Base-by-base conservation (phyloP, 2,888 invertebrate genomes). In the Ferrisia virgata region DNA sequence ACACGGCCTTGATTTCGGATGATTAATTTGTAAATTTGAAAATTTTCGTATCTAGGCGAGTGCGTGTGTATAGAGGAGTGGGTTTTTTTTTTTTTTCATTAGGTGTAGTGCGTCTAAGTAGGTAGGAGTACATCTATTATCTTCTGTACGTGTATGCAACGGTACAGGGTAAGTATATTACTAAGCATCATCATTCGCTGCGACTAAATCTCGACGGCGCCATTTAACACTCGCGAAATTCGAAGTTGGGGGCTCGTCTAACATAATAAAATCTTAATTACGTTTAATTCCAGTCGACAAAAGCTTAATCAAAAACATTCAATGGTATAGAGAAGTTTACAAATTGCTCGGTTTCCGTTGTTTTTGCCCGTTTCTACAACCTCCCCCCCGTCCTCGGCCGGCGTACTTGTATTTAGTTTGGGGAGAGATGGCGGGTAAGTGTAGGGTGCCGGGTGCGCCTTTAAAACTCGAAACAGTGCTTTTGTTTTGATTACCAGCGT, bases 251-350 rank as follows among this genome's bases (percentile, higher is more conserved):
- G 64, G 72, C 72, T 33, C 72, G 72, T 36, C 72, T 33, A 76
- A 76, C 72, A 64, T 64, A 76, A 76, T 76, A 76, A 76, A 76
- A 76, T 76, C 36, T 76, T 76, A 76, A 76, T 76, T 36, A 76
- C 72, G 64, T 36, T n/a, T 76, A 76, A 76, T 76, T 76, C 72
- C 72, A 33, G 72, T 76, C 72, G 33, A 76, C 72, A 76, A 76
- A 36, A 36, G 72, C 72, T 76, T 76, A 76, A 76, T 76, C 72
- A 76, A 36, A 76, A 76, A 76, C 72, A 76, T 76, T 36, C 36
- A 76, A 76, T 36, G 72, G 31, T n/a, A 36, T 76, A 76, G 72
- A 36, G 33, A 36, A 76, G 33, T 76, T 76, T 36, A 76, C 72
- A 36, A 76, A 76, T 76, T 76, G 72, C 72, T 76, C 36, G 33